phyloP scores from a whole-genome alignment of 2,888 invertebrate species.

The Anoplius nigerrimus region DNA sequence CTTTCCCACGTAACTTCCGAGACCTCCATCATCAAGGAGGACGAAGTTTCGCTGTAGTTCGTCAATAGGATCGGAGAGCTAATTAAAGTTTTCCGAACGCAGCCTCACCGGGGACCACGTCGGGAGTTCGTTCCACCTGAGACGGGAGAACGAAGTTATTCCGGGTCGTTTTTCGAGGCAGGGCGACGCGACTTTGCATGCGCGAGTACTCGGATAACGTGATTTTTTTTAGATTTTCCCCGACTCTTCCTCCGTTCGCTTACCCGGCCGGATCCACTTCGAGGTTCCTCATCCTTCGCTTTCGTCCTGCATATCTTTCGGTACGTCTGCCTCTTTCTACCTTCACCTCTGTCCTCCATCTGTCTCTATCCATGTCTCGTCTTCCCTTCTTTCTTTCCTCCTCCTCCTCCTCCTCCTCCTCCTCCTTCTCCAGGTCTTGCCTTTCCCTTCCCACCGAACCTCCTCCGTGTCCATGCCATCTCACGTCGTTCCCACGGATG shows the following conservation, averaged over 20 bases:
- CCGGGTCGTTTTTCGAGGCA: slow-evolving; percentile 14
- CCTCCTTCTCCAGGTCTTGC: background rate
- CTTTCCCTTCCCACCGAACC: background rate
- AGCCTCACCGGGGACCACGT: background rate
- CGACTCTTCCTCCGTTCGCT: background rate
- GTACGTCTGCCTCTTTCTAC: background rate
- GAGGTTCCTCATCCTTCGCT: no score
- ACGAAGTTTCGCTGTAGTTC: slow-evolving; percentile 51
- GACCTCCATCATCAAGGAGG: slow-evolving; percentile 5
- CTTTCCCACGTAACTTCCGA: no score
- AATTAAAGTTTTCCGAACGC: slow-evolving; percentile 64
- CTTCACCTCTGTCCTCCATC: background rate
- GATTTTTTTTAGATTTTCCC: background rate
- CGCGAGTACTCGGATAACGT: slow-evolving; percentile 3
- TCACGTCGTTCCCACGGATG: slow-evolving; percentile 15
- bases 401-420: background rate
- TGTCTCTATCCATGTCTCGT: background rate
- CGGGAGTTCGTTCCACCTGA: no score
- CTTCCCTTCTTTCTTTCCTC: background rate
- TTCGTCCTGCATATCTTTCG: no score
- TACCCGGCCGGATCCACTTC: background rate
- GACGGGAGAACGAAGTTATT: slow-evolving; percentile 25
- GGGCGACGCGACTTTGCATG: slow-evolving; percentile 12
- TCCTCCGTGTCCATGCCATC: background rate
- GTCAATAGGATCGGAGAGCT: slow-evolving; percentile 61